phyloP scores from a whole-genome alignment of 2,113 vertebrate species.

The Coracopsis vasa region DNA sequence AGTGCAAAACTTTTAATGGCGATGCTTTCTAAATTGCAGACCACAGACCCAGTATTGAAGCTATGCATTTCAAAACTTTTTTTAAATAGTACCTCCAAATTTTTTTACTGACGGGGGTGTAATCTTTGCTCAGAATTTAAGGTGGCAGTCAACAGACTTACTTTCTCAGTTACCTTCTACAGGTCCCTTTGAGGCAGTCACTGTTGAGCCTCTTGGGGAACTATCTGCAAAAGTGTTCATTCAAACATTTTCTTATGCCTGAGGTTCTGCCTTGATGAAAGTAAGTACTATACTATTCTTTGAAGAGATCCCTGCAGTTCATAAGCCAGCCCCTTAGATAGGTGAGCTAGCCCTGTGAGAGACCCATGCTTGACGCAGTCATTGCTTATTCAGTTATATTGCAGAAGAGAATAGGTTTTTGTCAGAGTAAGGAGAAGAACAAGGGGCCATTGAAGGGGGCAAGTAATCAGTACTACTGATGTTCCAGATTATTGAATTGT shows the following conservation, averaged over 20 bases:
- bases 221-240: not conserved
- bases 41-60: not conserved
- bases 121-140: not conserved
- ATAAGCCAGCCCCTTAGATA: not conserved
- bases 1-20: not conserved
- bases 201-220: not conserved
- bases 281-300: not conserved
- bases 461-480: not conserved
- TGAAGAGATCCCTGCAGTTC: not conserved
- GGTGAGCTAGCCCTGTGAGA: not conserved
- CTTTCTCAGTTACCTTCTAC: not conserved
- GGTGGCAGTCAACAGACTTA: not conserved
- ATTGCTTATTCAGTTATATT: not conserved
- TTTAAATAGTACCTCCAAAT: not conserved
- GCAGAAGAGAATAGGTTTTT: not conserved
- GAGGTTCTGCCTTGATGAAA: not conserved
- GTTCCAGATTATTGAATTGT: not conserved
- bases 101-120: not conserved
- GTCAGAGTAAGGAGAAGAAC: not conserved
- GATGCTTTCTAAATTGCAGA: not conserved
- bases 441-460: not conserved
- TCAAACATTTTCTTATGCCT: not conserved
- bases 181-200: not conserved
- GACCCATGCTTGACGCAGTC: not conserved
- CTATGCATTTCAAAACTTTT: not conserved